phyloP scores from a whole-genome alignment of 2,888 invertebrate species.

The Acronicta aceris region DNA sequence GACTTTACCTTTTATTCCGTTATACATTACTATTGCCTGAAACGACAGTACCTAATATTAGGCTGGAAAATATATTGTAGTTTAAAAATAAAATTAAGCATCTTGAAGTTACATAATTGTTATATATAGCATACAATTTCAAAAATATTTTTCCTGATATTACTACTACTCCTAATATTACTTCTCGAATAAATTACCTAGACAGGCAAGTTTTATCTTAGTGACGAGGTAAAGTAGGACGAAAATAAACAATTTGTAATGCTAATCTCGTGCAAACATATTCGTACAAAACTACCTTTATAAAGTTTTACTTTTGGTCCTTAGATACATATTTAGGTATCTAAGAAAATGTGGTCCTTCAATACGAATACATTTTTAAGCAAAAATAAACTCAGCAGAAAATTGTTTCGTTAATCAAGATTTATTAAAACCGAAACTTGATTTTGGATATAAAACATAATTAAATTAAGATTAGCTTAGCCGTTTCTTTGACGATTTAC shows the following conservation, averaged over 20 bases:
- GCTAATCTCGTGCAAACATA: conserved; percentile 24
- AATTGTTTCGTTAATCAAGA: background rate
- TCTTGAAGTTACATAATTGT: too few relatives aligned
- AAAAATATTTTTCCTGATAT: background rate
- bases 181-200: conserved; percentile 1
- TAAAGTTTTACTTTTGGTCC: conserved; percentile 3
- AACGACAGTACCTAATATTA: too few relatives aligned
- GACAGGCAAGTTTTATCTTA: conserved; percentile 14
- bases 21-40: too few relatives aligned
- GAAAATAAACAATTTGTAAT: conserved; percentile 22
- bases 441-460: conserved; percentile 16
- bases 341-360: conserved; percentile 4
- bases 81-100: too few relatives aligned
- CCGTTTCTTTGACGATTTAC: conserved; percentile 7
- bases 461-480: conserved; percentile 26
- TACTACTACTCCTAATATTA: conserved; percentile 3
- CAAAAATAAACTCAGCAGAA: background rate
- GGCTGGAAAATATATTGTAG: too few relatives aligned
- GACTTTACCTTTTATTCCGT: too few relatives aligned
- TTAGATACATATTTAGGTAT: background rate
- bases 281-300: conserved; percentile 9
- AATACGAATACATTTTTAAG: conserved; percentile 3
- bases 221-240: conserved; percentile 4
- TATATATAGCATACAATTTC: background rate
- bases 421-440: conserved; percentile 11